Conservation (phyloP, 2,888 invertebrate genomes). For the Sinopyrophorus schimmeli region DNA sequence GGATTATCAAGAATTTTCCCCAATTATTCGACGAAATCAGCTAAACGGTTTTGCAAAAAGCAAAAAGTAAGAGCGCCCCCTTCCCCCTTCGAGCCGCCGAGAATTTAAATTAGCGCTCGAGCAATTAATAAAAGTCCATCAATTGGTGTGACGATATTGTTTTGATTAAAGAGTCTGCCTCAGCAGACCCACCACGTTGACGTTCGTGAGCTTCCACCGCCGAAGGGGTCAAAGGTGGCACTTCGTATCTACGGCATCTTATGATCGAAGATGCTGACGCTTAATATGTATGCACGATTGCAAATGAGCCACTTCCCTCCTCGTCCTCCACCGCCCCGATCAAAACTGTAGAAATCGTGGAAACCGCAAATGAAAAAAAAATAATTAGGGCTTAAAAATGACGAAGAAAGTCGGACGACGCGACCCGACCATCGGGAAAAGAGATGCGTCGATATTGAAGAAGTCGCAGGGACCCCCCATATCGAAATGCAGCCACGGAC, state of each 20-base stretch:
- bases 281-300: constrained; percentile 17
- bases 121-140: constrained; percentile 2
- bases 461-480: constrained; percentile 31
- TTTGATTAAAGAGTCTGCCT: constrained; percentile 14
- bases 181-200: constrained; percentile 28
- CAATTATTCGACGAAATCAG: no score
- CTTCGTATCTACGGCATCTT: constrained; percentile 17
- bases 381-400: no score
- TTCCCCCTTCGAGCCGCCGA: no score
- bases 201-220: constrained; percentile 27
- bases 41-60: no score
- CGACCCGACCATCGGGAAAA: no score
- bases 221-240: constrained; percentile 26
- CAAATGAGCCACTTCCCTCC: constrained; percentile 15
- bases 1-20: no score
- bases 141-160: constrained; percentile 18
- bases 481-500: constrained; percentile 32
- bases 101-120: no score
- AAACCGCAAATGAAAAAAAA: no score
- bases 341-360: no score
- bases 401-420: no score
- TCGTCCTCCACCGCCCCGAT: no score
- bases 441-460: constrained; percentile 28
- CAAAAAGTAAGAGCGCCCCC: neutral
- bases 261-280: constrained; percentile 18